These are phyloP conservation scores for Phania funesta DNA, from an alignment of 2,888 invertebrate species.

Conservation along the genomic window DNA sequence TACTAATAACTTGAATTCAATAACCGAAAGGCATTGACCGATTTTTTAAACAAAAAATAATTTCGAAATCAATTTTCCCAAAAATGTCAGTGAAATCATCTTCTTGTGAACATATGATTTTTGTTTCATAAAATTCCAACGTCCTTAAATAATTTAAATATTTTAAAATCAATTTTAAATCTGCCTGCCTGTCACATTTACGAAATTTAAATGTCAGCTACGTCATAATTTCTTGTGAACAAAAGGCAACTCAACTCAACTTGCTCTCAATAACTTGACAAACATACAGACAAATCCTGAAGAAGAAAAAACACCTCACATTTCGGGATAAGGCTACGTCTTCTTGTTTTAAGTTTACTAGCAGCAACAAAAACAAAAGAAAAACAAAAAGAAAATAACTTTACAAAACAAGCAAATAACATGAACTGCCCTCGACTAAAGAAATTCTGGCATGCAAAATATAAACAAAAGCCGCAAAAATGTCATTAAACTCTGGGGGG, in stretches of 20 bases:
- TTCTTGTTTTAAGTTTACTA: conserved; percentile 43
- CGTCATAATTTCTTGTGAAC: conserved; percentile 37
- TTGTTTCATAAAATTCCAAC: conserved; percentile 5
- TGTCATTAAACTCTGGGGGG: conserved; percentile 65
- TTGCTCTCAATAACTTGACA: conserved; percentile 33
- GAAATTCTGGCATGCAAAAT: conserved; percentile 61
- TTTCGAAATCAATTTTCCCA: no score
- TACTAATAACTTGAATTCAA: no score
- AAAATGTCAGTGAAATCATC: no score
- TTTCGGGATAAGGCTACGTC: neutral
- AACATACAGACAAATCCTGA: neutral
- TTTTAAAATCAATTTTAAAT: neutral
- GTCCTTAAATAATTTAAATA: neutral
- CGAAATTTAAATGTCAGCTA: conserved; percentile 25
- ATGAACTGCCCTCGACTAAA: neutral
- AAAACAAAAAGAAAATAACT: conserved; percentile 15
- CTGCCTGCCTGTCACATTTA: neutral
- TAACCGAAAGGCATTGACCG: no score
- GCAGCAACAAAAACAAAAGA: conserved; percentile 16
- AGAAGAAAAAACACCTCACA: neutral
- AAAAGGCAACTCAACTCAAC: conserved; percentile 61
- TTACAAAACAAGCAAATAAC: conserved; percentile 13
- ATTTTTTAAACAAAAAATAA: no score
- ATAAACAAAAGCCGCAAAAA: conserved; percentile 65
- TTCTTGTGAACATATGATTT: neutral